phyloP scores from a whole-genome alignment of 1,140 invertebrate species.

The Alviniconcha marisindica region DNA sequence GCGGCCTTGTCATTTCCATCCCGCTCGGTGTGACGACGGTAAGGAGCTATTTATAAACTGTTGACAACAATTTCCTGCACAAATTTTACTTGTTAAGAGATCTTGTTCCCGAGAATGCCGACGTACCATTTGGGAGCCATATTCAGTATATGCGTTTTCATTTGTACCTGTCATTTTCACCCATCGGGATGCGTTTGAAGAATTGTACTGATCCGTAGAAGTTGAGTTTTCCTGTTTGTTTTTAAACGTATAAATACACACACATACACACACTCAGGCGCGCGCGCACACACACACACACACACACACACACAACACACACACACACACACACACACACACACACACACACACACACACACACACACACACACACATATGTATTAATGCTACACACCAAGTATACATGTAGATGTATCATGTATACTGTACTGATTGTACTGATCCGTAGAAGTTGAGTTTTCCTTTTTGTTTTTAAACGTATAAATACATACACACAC shows the following conservation, averaged over 20 bases:
- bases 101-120: no score
- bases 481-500: not conserved
- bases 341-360: slow-evolving; percentile 6
- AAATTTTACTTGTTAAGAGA: no score
- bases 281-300: not conserved
- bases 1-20: slow-evolving; percentile 4
- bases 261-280: not conserved
- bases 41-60: no score
- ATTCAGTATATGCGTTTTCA: no score
- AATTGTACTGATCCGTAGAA: not conserved
- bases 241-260: not conserved
- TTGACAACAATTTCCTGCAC: no score
- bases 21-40: slow-evolving; percentile 8
- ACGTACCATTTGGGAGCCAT: no score
- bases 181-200: no score
- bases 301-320: not conserved
- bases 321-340: not conserved
- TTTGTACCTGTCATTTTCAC: no score
- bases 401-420: not conserved
- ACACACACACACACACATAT: not conserved
- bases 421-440: not conserved
- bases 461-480: not conserved
- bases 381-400: not conserved
- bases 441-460: slow-evolving; percentile 23
- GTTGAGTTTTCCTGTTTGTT: slow-evolving; percentile 22